Percentiles rank a stretch among this genome's conserved stretches.
Conservation (phyloP, 2,113 vertebrate genomes). For the Meles meles region DNA sequence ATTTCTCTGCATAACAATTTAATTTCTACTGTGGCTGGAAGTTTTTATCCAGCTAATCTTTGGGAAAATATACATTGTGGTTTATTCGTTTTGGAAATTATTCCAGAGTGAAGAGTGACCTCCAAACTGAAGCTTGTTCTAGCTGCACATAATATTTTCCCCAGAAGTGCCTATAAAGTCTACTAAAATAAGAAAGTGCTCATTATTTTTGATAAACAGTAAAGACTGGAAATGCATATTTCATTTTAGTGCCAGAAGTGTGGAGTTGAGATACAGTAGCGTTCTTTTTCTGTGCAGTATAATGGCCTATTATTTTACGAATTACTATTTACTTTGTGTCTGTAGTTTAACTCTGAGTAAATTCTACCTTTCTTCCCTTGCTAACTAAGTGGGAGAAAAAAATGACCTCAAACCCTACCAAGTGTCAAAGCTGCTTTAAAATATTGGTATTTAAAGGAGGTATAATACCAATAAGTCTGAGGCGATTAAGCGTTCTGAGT, state of each 20-base stretch:
- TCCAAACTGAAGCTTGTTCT: slow-evolving; percentile 81
- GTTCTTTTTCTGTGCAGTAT: slow-evolving; percentile 70
- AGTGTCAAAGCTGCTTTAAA: slow-evolving; percentile 83
- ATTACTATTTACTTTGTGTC: slow-evolving; percentile 74
- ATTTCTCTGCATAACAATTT: slow-evolving; percentile 54
- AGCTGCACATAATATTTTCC: slow-evolving; percentile 85
- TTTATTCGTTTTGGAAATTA: slow-evolving; percentile 81
- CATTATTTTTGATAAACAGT: slow-evolving; percentile 85
- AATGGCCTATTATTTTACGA: slow-evolving; percentile 78
- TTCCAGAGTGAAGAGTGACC: slow-evolving; percentile 77
- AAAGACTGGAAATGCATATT: slow-evolving; percentile 82
- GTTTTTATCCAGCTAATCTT: slow-evolving; percentile 58
- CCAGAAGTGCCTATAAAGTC: slow-evolving; percentile 85
- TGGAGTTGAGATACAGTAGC: slow-evolving; percentile 74
- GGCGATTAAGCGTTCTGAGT: slow-evolving; percentile 82
- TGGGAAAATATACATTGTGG: slow-evolving; percentile 74
- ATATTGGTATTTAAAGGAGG: slow-evolving; percentile 86
- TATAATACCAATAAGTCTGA: slow-evolving; percentile 86
- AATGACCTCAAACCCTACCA: slow-evolving; percentile 74
- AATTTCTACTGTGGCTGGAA: slow-evolving; percentile 61
- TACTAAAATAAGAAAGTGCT: slow-evolving; percentile 83
- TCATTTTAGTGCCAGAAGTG: slow-evolving; percentile 73
- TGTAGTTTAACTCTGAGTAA: slow-evolving; percentile 75
- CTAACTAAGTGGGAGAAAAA: slow-evolving; percentile 67
- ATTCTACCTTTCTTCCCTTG: slow-evolving; percentile 78